Conservation (phyloP, 2,888 invertebrate species). For the Eupithecia subfuscata region DNA sequence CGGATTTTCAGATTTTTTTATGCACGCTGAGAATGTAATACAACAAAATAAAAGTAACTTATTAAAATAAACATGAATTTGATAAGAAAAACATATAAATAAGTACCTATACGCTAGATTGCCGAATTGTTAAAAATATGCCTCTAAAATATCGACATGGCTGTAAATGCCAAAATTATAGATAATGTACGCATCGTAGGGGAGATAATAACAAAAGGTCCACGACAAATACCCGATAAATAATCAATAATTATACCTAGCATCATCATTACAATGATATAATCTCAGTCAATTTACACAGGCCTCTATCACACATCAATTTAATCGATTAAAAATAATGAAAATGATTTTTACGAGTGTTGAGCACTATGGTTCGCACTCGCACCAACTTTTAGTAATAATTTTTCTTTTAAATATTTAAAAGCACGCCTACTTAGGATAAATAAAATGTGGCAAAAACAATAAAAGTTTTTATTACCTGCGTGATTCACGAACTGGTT, state of each 20-base stretch:
- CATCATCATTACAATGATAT: too few species aligned
- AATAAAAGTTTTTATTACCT: conserved; percentile 32
- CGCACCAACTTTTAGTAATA: background rate
- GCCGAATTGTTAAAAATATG: background rate
- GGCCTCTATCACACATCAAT: too few species aligned
- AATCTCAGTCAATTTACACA: too few species aligned
- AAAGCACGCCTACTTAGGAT: conserved; percentile 4
- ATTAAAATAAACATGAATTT: too few species aligned
- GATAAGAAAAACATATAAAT: too few species aligned
- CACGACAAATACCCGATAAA: too few species aligned
- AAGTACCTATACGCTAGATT: too few species aligned
- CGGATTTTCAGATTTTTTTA: background rate
- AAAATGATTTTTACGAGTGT: background rate
- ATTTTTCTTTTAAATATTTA: conserved; percentile 5
- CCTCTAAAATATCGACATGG: background rate
- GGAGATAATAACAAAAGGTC: too few species aligned
- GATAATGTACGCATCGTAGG: too few species aligned
- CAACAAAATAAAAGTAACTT: too few species aligned
- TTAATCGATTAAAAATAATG: background rate
- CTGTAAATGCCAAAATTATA: background rate
- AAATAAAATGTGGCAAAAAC: conserved; percentile 13
- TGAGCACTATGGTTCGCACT: background rate
- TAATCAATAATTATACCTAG: too few species aligned
- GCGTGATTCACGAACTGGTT: conserved; percentile 34
- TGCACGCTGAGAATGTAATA: background rate